Evolutionary conservation across 2,113 vertebrate species (phyloP).

Genomic region (Myiopsitta monachus): DNA sequence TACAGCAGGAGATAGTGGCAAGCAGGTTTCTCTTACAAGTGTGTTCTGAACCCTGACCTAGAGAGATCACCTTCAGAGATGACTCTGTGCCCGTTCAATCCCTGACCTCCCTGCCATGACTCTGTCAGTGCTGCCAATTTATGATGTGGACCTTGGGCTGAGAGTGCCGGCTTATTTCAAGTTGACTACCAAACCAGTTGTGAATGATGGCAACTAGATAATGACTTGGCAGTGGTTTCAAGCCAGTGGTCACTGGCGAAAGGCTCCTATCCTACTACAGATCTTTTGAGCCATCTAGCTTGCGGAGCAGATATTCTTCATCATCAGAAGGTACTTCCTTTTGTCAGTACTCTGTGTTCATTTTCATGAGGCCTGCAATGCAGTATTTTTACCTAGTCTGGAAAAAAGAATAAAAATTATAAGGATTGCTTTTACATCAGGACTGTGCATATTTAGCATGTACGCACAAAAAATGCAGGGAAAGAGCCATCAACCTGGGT

Average conservation of each 20-base stretch:
- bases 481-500: neutral
- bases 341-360: neutral
- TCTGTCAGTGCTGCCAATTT: constrained; percentile 47
- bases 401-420: neutral
- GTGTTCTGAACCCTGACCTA: constrained; percentile 52
- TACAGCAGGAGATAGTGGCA: neutral
- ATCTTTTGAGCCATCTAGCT: neutral
- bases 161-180: constrained; percentile 23
- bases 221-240: constrained; percentile 54
- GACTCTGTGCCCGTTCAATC: constrained; percentile 38
- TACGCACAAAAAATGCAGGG: neutral
- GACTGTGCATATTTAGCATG: neutral
- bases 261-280: neutral
- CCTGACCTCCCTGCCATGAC: constrained; percentile 43
- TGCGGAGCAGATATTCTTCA: neutral
- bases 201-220: constrained; percentile 39
- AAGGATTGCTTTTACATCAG: neutral
- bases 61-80: constrained; percentile 44
- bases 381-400: neutral
- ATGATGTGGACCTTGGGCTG: constrained; percentile 16
- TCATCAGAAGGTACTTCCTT: neutral
- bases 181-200: constrained; percentile 1
- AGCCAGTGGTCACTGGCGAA: constrained; percentile 16
- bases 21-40: neutral
- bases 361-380: neutral